These are phyloP conservation scores for Channallabes apus DNA, from an alignment of 2,797 vertebrate species.

Conservation along the genomic window DNA sequence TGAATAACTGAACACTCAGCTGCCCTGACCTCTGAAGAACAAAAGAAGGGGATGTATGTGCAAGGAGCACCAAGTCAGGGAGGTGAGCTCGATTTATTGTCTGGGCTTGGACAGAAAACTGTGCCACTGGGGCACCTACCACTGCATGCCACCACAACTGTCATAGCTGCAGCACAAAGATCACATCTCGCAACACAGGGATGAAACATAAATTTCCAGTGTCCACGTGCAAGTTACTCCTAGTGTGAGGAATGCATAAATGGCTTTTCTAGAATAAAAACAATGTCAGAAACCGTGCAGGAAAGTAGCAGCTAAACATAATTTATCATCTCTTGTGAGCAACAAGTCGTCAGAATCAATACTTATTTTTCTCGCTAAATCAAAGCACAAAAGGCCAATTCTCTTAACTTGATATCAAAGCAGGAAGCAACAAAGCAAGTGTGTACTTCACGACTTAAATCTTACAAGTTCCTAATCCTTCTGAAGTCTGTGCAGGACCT, in stretches of 20 bases:
- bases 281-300: conserved; percentile 56
- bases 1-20: conserved; percentile 90
- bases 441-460: conserved; percentile 98
- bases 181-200: conserved; percentile 58
- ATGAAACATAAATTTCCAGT: conserved; percentile 67
- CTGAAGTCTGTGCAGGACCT: conserved; percentile 97
- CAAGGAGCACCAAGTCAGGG: conserved; percentile 75
- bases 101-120: conserved; percentile 56
- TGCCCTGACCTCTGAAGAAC: conserved; percentile 85
- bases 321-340: conserved; percentile 72
- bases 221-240: conserved; percentile 55
- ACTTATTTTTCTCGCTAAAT: conserved; percentile 66
- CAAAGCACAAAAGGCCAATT: conserved; percentile 77
- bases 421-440: conserved; percentile 83
- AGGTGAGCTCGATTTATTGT: conserved; percentile 80
- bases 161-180: conserved; percentile 73
- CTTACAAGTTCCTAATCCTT: conserved; percentile 99
- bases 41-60: conserved; percentile 81
- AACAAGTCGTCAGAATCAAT: conserved; percentile 73
- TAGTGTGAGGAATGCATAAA: conserved; percentile 67
- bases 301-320: conserved; percentile 71
- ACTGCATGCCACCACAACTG: conserved; percentile 70
- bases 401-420: conserved; percentile 82
- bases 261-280: conserved; percentile 56
- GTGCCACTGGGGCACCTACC: conserved; percentile 65